Evolutionary conservation across 2,797 vertebrate species (phyloP).

Genomic region (Otolemur crassicaudatus): DNA sequence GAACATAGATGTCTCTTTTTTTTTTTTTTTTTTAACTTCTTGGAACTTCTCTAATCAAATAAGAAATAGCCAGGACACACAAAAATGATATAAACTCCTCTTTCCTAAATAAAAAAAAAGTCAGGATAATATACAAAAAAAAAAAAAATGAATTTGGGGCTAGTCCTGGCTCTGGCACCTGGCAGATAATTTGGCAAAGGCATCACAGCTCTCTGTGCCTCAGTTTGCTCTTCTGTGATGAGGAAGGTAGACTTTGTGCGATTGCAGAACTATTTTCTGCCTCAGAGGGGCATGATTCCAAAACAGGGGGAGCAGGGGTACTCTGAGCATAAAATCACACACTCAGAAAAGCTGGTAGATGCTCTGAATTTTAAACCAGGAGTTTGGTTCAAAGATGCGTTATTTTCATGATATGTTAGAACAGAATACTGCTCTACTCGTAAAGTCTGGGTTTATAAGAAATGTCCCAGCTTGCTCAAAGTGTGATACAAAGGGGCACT

Average conservation of each 20-base stretch:
- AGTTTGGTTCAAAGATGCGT: neutral
- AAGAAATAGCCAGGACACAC: neutral
- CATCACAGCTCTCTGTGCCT: neutral
- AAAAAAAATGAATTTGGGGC: neutral
- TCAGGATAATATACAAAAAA: neutral
- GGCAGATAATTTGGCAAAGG: neutral
- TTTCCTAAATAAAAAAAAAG: neutral
- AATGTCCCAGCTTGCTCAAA: neutral
- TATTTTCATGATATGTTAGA: neutral
- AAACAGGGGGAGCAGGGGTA: neutral
- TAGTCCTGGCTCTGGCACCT: neutral
- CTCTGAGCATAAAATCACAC: neutral
- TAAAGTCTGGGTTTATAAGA: neutral
- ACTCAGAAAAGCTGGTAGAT: neutral
- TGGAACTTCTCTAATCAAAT: neutral
- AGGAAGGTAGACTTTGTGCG: neutral
- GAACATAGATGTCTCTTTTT: neutral
- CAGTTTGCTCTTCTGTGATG: neutral
- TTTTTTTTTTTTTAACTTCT: neutral
- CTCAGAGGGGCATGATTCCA: neutral
- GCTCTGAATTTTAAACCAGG: neutral
- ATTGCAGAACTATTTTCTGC: neutral
- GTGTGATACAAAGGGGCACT: neutral
- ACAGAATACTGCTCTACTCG: neutral
- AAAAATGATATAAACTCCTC: neutral